A percentile compares a stretch with the other conserved stretches of the same genome.
Evolutionary conservation across 2,113 vertebrate genomes (phyloP).

Genomic region (Leptosomus discolor): DNA sequence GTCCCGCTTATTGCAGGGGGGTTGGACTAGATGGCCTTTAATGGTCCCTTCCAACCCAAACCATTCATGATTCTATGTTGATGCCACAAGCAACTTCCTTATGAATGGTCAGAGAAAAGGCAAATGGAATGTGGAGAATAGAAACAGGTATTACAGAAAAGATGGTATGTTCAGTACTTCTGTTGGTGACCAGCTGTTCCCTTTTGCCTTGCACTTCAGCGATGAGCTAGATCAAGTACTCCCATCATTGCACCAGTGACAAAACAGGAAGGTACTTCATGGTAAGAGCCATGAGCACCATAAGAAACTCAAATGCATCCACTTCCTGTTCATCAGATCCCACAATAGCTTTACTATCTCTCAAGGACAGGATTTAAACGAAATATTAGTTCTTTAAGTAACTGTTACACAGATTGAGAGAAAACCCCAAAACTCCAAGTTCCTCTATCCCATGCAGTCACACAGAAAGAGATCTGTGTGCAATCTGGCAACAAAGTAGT

Average conservation of each 20-base stretch:
- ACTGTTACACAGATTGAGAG: background rate
- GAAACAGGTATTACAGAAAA: background rate
- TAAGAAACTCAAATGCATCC: background rate
- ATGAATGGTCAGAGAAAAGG: background rate
- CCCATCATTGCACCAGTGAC: background rate
- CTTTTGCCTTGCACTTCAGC: background rate
- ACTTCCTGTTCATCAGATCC: background rate
- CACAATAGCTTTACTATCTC: background rate
- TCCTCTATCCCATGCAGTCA: background rate
- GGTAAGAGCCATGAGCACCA: accelerated
- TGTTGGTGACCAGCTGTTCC: background rate
- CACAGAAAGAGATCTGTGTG: background rate
- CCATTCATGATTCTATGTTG: background rate
- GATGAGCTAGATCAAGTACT: background rate
- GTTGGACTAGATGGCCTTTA: background rate
- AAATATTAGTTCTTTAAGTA: background rate
- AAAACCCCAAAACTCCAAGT: background rate
- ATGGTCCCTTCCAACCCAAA: background rate
- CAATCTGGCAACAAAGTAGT: background rate
- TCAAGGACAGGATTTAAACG: background rate
- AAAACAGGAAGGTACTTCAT: background rate
- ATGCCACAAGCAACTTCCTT: background rate
- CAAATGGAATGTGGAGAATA: background rate
- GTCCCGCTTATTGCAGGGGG: background rate
- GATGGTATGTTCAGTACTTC: background rate